Base-by-base conservation (phyloP, 1,140 invertebrate species). In the Hyphantria cunea region DNA sequence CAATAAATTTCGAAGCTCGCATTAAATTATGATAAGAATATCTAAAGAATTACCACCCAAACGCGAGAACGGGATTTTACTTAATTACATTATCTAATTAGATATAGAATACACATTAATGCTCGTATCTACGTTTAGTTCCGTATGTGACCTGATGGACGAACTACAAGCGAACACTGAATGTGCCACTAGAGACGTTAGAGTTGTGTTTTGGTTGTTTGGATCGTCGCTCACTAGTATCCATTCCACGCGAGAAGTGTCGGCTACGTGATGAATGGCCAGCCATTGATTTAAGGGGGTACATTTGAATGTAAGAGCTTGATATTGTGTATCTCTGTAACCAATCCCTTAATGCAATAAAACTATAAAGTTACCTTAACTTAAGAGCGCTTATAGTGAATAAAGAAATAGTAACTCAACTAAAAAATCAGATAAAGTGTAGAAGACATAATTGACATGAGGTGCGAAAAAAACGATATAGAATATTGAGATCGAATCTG, bases 21-120 rank as follows among this genome's bases (percentile, higher is more conserved):
- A 55, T 39, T 39, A 51, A 53, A 52, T 42, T 13, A 31, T 62
- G 79, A 82, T 84, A 83, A 81, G 45, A 54, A 39, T 73, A 73
- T 82, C 70, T 17, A 62, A 68, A 66, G 68, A 63, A 62, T 61
- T 83, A 83, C 86, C 86, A 84, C 82, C 79, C 84, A 82, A 74
- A 80, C 74, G 77, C 66, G 82, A 83, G 71, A 79, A 81, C 61
- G 68, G 68, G 76, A 76, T 74, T 58, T 58, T 39, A 58, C 48
- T 73, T 78, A 78, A 80, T 80, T 80, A 80, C 61, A 66, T 77
- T 82, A 80, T 86, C 84, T 83, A 82, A 86, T 88, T 87, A 82
- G 80, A 86, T 84, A 84, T 48, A 66, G 66, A 53, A 14, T 70
- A 86, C 82, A 80, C 76, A 63, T 72, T 78, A 82, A 89, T 81